Evolutionary conservation across 2,113 vertebrate genomes (phyloP).

Genomic region (Pycnonotus jocosus): DNA sequence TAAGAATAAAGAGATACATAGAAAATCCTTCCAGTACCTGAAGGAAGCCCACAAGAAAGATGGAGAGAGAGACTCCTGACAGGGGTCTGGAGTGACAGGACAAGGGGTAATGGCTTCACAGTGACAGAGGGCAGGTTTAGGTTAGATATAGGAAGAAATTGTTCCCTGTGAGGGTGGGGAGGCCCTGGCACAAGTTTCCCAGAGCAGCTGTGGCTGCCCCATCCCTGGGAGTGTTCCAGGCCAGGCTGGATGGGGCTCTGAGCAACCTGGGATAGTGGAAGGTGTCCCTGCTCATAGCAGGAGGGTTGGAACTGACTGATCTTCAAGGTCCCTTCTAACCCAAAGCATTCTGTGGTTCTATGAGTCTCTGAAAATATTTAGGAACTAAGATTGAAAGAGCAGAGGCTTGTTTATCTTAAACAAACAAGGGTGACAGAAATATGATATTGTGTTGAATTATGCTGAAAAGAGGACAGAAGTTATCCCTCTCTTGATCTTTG

Average conservation of each 20-base stretch:
- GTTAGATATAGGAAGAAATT: neutral
- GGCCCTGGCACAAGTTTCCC: neutral
- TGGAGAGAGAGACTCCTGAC: neutral
- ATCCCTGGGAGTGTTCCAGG: accelerated
- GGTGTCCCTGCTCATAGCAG: neutral
- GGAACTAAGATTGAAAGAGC: neutral
- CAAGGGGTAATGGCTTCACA: neutral
- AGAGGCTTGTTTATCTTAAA: neutral
- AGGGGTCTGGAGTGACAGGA: neutral
- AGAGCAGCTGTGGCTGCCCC: neutral
- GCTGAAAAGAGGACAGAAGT: neutral
- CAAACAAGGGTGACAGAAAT: neutral
- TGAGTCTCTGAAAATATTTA: neutral
- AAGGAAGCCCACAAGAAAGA: neutral
- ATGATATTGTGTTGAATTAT: neutral
- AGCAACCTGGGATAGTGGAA: neutral
- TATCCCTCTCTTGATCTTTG: neutral
- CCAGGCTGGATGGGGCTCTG: neutral
- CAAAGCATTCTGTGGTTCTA: neutral
- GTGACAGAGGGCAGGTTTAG: neutral
- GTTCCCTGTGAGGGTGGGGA: accelerated
- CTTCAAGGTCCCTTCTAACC: neutral
- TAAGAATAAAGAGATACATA: neutral
- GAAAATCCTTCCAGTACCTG: neutral
- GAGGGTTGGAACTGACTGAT: accelerated